Conservation (phyloP, 2,797 vertebrate genomes). For the Pseudochirops corinnae region DNA sequence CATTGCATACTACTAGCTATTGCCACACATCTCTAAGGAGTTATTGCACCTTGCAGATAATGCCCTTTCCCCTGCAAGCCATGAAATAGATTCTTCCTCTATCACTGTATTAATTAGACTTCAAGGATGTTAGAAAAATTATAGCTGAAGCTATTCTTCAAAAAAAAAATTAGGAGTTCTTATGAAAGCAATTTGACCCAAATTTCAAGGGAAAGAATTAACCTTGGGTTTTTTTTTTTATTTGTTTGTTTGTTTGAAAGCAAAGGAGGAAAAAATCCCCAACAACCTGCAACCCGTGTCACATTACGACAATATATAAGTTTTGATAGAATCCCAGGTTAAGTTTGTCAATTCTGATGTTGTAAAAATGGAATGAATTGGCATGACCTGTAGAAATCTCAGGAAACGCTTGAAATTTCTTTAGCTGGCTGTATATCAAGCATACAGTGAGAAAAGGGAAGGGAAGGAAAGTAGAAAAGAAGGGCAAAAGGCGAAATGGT, state of each 20-base stretch:
- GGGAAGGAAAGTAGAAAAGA: conserved; percentile 84
- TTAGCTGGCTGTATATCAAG: conserved; percentile 85
- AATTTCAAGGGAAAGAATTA: conserved; percentile 73
- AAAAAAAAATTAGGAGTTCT: conserved; percentile 77
- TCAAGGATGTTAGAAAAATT: conserved; percentile 84
- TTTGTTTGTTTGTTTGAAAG: conserved; percentile 13
- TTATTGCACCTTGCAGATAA: conserved; percentile 85
- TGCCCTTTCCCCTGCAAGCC: conserved; percentile 81
- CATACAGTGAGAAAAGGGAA: conserved; percentile 86
- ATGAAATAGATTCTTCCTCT: conserved; percentile 76
- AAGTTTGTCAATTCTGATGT: conserved; percentile 81
- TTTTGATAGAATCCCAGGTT: conserved; percentile 83
- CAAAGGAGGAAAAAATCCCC: not conserved
- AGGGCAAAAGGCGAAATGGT: conserved; percentile 95
- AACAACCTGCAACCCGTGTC: conserved; percentile 41
- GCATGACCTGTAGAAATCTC: conserved; percentile 81
- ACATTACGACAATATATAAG: conserved; percentile 64
- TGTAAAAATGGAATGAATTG: conserved; percentile 82
- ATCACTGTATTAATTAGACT: conserved; percentile 85
- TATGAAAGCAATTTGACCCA: conserved; percentile 59
- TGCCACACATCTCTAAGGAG: conserved; percentile 81
- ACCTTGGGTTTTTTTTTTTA: conserved; percentile 68
- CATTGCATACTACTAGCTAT: conserved; percentile 73
- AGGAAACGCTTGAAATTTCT: conserved; percentile 80
- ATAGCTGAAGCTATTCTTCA: conserved; percentile 79